Conservation (phyloP, 2,888 invertebrate species). For the Agonopterix subpropinquella region DNA sequence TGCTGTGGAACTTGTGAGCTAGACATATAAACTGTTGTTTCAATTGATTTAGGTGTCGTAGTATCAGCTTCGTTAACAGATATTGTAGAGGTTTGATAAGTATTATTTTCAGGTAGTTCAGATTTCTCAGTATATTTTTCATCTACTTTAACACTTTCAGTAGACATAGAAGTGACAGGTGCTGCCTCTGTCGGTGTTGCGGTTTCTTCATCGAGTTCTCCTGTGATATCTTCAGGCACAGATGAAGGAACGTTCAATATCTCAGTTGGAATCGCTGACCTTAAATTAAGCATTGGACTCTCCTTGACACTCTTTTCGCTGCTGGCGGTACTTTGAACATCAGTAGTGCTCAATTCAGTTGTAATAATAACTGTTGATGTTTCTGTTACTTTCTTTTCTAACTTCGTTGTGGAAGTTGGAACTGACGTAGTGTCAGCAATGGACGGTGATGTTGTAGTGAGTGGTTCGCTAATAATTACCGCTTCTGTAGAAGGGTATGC, state of each 20-base stretch:
- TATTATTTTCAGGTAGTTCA: constrained; percentile 15
- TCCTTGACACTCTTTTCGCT: constrained; percentile 32
- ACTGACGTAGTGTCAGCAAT: constrained; percentile 23
- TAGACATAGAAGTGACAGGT: constrained; percentile 6
- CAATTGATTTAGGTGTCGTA: constrained; percentile 15
- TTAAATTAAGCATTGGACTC: constrained; percentile 49
- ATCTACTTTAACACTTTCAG: constrained; percentile 12
- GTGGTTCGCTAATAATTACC: constrained; percentile 23
- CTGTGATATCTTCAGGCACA: constrained; percentile 36
- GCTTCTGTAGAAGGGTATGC: constrained; percentile 23
- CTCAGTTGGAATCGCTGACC: constrained; percentile 59
- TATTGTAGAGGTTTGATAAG: constrained; percentile 11
- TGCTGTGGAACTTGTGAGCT: constrained; percentile 29
- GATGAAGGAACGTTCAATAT: constrained; percentile 42
- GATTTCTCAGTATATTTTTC: constrained; percentile 13
- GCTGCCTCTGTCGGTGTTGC: constrained; percentile 13
- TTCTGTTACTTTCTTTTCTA: constrained; percentile 25
- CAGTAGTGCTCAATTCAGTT: constrained; percentile 21
- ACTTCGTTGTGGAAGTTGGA: constrained; percentile 6
- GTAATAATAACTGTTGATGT: constrained; percentile 16
- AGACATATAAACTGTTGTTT: constrained; percentile 13
- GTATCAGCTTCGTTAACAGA: constrained; percentile 15
- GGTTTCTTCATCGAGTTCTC: constrained; percentile 31
- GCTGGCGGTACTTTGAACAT: constrained; percentile 17
- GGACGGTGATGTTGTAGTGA: constrained; percentile 29